Base-by-base conservation (phyloP, 2,113 vertebrate genomes). In the Vulpes vulpes region DNA sequence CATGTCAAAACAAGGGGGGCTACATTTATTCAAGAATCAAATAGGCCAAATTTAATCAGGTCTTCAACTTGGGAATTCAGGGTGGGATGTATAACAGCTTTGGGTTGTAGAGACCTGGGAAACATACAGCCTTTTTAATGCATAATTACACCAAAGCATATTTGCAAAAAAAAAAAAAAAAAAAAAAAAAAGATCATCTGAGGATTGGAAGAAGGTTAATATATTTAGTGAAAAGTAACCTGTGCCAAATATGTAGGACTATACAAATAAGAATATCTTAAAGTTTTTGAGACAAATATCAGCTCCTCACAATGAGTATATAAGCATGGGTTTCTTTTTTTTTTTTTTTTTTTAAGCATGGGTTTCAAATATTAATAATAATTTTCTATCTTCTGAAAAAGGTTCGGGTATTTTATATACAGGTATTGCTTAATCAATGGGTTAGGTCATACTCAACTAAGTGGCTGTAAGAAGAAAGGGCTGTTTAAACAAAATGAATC, bases 11-110 rank as follows among this genome's bases (percentile, higher is more conserved):
- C 8, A 85, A 89, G 69, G 30, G 69, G 17, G 38, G 10, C 4
- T 83, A 76, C n/a, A 55, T 96, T 88, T 92, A 32, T 60, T 67
- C 67, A 91, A 88, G 15, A 91, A 22, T 88, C 10, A 64, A 82
- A 62, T 73, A 32, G 30, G 7, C 1, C 51, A 86, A 16, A 86
- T 93, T 67, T 74, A 64, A 95, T 87, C 11, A 78, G 7, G 43
- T 69, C 23, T 69, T 82, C 59, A 60, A 69, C 67, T 62, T 82
- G 16, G 10, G n/a, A 69, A 69, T 67, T 59, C 27, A 62, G 32
- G 53, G 15, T 22, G 25, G 30, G 23, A 30, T 81, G 20, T 49
- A 15, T 74, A n/a, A 23, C 30, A 94, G 14, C 5, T 64, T 64
- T 59, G 30, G 49, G 14, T 43, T 80, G 1, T 11, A 1, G 16